These are phyloP conservation scores for Clusia tigrina DNA, from an alignment of 2,888 invertebrate species.

Conservation along the genomic window DNA sequence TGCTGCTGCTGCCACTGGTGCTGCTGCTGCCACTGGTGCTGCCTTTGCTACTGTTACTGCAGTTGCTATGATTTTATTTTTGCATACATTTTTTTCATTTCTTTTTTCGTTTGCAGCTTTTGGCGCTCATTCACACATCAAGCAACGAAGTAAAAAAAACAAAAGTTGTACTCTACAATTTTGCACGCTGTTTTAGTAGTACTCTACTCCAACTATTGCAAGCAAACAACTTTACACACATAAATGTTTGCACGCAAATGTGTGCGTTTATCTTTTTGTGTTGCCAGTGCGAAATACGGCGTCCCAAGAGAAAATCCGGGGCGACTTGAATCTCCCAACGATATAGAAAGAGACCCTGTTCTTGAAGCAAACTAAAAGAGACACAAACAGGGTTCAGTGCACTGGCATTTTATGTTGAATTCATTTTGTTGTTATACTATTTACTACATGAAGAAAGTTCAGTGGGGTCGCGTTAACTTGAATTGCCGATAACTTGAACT, in stretches of 20 bases:
- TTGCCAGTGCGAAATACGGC: too few relatives aligned
- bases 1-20: slow-evolving; percentile 9
- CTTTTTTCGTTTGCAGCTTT: slow-evolving; percentile 19
- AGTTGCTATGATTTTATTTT: slow-evolving; percentile 4
- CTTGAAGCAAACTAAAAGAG: too few relatives aligned
- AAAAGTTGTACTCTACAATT: not conserved
- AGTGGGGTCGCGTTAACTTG: too few relatives aligned
- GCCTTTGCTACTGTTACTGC: slow-evolving; percentile 20
- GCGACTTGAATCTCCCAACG: too few relatives aligned
- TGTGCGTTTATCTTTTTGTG: not conserved
- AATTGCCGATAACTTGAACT: too few relatives aligned
- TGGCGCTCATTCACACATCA: not conserved
- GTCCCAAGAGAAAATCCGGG: too few relatives aligned
- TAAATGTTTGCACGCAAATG: not conserved
- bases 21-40: slow-evolving; percentile 17
- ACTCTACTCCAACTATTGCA: not conserved
- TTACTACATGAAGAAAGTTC: too few relatives aligned
- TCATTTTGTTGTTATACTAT: too few relatives aligned
- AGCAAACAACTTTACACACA: not conserved
- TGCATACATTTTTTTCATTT: too few relatives aligned
- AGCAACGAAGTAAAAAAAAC: not conserved
- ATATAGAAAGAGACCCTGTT: too few relatives aligned
- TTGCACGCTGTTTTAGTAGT: not conserved
- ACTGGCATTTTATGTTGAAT: too few relatives aligned
- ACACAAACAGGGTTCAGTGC: too few relatives aligned